Evolutionary conservation across 2,888 invertebrate genomes (phyloP).

Genomic region (Lepidocyrtoides sp.): DNA sequence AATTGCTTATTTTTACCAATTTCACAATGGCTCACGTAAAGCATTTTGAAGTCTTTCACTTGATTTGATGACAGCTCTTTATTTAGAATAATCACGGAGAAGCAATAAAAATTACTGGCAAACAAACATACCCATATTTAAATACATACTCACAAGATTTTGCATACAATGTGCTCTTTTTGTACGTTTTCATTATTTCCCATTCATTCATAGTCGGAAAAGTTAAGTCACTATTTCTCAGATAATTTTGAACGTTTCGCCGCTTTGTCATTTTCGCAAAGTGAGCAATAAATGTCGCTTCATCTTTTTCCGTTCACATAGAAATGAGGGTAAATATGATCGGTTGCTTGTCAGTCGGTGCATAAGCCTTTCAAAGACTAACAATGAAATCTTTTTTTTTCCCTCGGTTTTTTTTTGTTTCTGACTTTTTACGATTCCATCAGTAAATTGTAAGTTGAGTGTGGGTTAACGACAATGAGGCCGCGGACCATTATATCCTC

Average conservation of each 20-base stretch:
- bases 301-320: not conserved
- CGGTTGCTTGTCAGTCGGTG: not conserved
- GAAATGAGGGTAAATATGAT: not conserved
- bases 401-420: not conserved
- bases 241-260: not conserved
- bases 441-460: not conserved
- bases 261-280: conserved; percentile 4
- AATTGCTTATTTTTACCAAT: conserved; percentile 50
- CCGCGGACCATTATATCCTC: not conserved
- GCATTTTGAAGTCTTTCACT: conserved; percentile 11
- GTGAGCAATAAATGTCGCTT: conserved; percentile 12
- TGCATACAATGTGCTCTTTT: not conserved
- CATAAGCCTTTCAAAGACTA: too few relatives aligned
- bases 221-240: too few relatives aligned
- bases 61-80: not conserved
- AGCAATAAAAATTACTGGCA: conserved; percentile 19
- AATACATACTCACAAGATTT: not conserved
- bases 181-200: not conserved
- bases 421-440: not conserved
- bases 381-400: not conserved
- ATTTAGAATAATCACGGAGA: conserved; percentile 19
- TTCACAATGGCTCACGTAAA: conserved; percentile 37
- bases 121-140: conserved; percentile 1
- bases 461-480: not conserved
- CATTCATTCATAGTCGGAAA: not conserved